Conservation (phyloP, 1,140 invertebrate genomes). For the Paramacrobiotus metropolitanus region DNA sequence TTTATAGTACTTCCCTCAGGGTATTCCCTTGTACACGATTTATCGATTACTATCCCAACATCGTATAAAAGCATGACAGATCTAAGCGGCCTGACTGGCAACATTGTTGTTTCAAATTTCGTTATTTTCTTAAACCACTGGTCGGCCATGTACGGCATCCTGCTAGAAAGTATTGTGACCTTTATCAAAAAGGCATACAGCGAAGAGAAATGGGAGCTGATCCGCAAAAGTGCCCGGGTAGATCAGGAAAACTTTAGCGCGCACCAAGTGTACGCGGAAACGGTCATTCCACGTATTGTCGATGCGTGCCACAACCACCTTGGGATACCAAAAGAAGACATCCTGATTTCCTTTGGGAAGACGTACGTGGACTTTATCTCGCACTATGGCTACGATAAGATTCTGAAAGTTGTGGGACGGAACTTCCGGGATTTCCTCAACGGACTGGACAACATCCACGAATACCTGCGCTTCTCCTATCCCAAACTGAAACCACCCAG, state of each 20-base stretch:
- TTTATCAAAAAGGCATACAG: constrained; percentile 70
- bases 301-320: constrained; percentile 26
- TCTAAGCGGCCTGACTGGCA: too few relatives aligned
- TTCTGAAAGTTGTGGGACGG: constrained; percentile 55
- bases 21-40: too few relatives aligned
- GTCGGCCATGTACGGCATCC: constrained; percentile 63
- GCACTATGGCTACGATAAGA: constrained; percentile 79
- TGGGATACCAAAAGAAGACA: constrained; percentile 30
- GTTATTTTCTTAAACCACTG: too few relatives aligned
- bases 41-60: too few relatives aligned
- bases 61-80: too few relatives aligned
- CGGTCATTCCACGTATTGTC: constrained; percentile 52
- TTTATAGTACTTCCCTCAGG: too few relatives aligned
- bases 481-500: constrained; percentile 73
- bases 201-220: constrained; percentile 70
- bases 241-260: constrained; percentile 66
- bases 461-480: constrained; percentile 88
- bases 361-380: constrained; percentile 70
- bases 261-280: constrained; percentile 76
- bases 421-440: constrained; percentile 88
- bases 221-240: constrained; percentile 48
- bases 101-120: too few relatives aligned
- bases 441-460: constrained; percentile 83
- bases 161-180: constrained; percentile 71
- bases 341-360: constrained; percentile 59